Evolutionary conservation across 2,888 invertebrate species (phyloP).

Genomic region (Acanthosepion esculentum): DNA sequence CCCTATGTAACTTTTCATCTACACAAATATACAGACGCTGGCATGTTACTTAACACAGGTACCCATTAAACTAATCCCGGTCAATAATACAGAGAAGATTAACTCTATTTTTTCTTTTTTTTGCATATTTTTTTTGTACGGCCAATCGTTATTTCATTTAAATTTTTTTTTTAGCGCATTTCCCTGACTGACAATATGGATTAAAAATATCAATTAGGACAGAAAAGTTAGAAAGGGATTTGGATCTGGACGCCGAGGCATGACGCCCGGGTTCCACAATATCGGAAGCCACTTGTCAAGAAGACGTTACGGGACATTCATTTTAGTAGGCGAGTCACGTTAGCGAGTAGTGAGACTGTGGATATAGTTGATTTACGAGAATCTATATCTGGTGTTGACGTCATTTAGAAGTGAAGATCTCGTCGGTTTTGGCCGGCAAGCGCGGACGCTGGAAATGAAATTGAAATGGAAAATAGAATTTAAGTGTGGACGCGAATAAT

Average conservation of each 20-base stretch:
- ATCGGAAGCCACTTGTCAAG: background rate
- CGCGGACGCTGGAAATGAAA: background rate
- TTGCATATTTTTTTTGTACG: too few relatives aligned
- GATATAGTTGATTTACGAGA: background rate
- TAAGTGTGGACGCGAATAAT: background rate
- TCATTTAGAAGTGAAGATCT: background rate
- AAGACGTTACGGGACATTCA: background rate
- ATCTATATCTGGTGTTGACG: background rate
- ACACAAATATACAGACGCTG: too few relatives aligned
- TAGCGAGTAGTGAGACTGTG: background rate
- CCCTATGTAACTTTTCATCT: too few relatives aligned
- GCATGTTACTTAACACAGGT: too few relatives aligned
- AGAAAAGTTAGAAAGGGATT: background rate
- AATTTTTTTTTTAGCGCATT: too few relatives aligned
- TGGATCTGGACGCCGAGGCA: background rate
- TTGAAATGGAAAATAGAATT: conserved; percentile 21
- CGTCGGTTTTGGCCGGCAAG: background rate
- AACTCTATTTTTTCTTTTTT: too few relatives aligned
- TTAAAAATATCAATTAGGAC: background rate
- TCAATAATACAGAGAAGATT: too few relatives aligned
- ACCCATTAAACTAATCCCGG: too few relatives aligned
- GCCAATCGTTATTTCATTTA: too few relatives aligned
- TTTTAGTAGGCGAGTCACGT: background rate
- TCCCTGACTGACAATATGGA: too few relatives aligned
- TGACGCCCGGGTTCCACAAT: background rate